A percentile compares a stretch with the other conserved stretches of the same genome.
phyloP scores from a whole-genome alignment of 2,113 vertebrate species.

The Salminus brasiliensis region DNA sequence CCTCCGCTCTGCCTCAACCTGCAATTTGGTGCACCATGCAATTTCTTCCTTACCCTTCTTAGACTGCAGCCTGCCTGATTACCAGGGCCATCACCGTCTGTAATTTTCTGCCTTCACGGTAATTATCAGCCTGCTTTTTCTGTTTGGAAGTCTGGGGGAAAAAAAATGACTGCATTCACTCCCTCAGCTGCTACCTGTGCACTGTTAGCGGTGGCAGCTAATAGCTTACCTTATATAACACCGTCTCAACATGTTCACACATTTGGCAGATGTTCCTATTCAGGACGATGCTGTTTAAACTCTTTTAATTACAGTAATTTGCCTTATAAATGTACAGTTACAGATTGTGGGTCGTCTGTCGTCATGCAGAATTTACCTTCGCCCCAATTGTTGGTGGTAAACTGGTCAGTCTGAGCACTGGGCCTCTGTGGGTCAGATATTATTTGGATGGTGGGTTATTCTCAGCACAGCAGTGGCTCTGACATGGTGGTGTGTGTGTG shows the following conservation, averaged over 20 bases:
- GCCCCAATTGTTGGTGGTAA: too few relatives aligned
- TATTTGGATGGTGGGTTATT: too few relatives aligned
- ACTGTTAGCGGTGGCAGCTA: not conserved
- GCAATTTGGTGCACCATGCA: slow-evolving; percentile 61
- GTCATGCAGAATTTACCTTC: not conserved
- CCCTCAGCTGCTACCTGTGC: not conserved
- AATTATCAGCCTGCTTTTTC: slow-evolving; percentile 48
- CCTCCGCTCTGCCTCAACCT: slow-evolving; percentile 46
- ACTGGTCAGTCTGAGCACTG: too few relatives aligned
- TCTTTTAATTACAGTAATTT: too few relatives aligned
- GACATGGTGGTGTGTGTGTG: too few relatives aligned
- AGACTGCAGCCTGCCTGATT: slow-evolving; percentile 45
- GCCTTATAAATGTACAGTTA: too few relatives aligned
- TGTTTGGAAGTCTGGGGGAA: slow-evolving; percentile 26
- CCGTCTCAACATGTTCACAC: not conserved
- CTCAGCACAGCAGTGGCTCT: too few relatives aligned
- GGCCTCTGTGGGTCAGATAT: too few relatives aligned
- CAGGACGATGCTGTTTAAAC: not conserved
- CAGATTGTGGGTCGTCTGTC: too few relatives aligned
- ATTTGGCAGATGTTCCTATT: not conserved
- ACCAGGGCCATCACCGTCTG: slow-evolving; percentile 55
- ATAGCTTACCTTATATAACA: not conserved
- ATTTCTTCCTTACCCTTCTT: slow-evolving; percentile 60
- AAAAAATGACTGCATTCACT: slow-evolving; percentile 33
- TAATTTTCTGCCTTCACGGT: slow-evolving; percentile 64